Evolutionary conservation across 1,140 invertebrate species (phyloP).

Genomic region (Lepidotrigona ventralis): DNA sequence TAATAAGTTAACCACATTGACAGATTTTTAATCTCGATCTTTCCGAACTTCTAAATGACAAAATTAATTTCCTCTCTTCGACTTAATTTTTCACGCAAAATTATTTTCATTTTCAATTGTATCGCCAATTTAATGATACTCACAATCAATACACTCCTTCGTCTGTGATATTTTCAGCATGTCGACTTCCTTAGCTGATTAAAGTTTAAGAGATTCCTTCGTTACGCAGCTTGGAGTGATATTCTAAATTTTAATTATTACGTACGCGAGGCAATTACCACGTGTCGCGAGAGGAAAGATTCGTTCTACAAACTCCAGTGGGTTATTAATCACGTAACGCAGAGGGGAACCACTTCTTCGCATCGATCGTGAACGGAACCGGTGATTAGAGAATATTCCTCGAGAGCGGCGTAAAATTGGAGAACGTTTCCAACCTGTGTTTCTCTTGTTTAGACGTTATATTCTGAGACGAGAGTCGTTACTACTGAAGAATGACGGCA

Average conservation of each 20-base stretch:
- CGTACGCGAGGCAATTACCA: neutral
- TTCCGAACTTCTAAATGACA: too few relatives aligned
- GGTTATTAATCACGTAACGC: conserved; percentile 11
- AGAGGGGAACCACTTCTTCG: neutral
- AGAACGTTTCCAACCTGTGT: neutral
- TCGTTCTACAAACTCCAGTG: neutral
- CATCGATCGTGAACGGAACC: neutral
- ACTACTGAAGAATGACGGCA: neutral
- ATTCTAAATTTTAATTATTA: conserved; percentile 59
- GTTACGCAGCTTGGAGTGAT: conserved; percentile 42
- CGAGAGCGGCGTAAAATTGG: neutral
- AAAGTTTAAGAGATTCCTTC: conserved; percentile 44
- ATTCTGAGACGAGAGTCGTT: conserved; percentile 3
- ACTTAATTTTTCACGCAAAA: too few relatives aligned
- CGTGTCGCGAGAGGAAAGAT: neutral
- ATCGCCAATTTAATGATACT: neutral
- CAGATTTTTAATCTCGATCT: too few relatives aligned
- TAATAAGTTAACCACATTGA: too few relatives aligned
- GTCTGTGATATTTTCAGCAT: neutral
- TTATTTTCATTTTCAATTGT: too few relatives aligned
- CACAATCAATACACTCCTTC: neutral
- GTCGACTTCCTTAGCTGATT: conserved; percentile 31
- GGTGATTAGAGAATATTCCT: conserved; percentile 14
- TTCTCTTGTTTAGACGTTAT: neutral
- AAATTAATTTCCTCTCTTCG: too few relatives aligned